phyloP scores from a whole-genome alignment of 2,888 invertebrate genomes.

The Auanema freiburgensis region DNA sequence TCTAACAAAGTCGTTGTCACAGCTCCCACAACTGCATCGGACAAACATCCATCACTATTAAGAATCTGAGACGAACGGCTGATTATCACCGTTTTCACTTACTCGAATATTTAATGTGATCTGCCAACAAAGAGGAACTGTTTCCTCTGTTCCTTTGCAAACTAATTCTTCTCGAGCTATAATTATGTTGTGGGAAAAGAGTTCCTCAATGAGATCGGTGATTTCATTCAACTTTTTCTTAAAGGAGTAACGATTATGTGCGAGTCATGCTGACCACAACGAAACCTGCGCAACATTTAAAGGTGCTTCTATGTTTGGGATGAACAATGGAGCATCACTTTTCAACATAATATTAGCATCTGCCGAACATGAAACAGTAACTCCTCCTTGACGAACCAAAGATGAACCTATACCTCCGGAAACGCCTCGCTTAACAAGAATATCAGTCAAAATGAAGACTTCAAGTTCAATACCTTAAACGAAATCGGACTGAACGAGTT shows the following conservation, averaged over 20 bases:
- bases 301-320: conserved; percentile 21
- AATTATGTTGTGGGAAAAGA: conserved; percentile 1
- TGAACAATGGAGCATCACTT: conserved; percentile 27
- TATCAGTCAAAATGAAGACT: not conserved
- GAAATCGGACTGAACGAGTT: conserved; percentile 8
- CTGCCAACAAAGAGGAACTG: conserved; percentile 14
- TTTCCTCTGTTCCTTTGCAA: conserved; percentile 17
- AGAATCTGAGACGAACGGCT: conserved; percentile 10
- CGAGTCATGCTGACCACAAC: not conserved
- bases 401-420: conserved; percentile 39
- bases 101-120: conserved; percentile 14
- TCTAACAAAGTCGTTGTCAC: conserved; percentile 26
- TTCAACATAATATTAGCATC: conserved; percentile 26
- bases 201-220: conserved; percentile 10
- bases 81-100: not conserved
- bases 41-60: conserved; percentile 7
- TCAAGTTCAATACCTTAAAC: conserved; percentile 10
- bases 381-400: conserved; percentile 29
- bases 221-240: conserved; percentile 12
- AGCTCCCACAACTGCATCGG: conserved; percentile 23
- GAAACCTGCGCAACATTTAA: conserved; percentile 28
- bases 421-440: conserved; percentile 29
- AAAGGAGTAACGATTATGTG: conserved; percentile 1
- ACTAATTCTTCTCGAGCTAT: conserved; percentile 11
- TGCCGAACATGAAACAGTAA: conserved; percentile 33